phyloP scores from a whole-genome alignment of 2,113 vertebrate genomes.

The Amia ocellicauda region DNA sequence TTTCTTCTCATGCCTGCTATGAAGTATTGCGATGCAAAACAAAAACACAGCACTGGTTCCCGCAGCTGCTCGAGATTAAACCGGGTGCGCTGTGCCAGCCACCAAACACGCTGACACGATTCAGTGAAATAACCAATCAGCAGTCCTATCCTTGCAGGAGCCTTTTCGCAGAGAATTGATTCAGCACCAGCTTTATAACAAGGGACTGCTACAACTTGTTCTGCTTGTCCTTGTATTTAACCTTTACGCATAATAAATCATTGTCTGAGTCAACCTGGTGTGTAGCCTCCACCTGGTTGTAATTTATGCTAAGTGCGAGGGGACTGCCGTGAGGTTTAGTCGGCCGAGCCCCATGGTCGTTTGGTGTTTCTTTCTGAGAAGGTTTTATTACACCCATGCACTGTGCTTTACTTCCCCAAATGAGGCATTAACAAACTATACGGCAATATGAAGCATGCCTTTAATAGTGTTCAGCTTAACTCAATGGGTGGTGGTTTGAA shows the following conservation, averaged over 20 bases:
- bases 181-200: slow-evolving; percentile 55
- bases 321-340: slow-evolving; percentile 30
- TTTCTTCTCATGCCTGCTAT: too few relatives aligned
- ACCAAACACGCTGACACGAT: slow-evolving; percentile 20
- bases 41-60: too few relatives aligned
- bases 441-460: slow-evolving; percentile 32
- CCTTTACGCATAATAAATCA: slow-evolving; percentile 65
- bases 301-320: slow-evolving; percentile 28
- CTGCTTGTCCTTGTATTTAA: slow-evolving; percentile 60
- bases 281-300: slow-evolving; percentile 32
- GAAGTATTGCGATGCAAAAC: too few relatives aligned
- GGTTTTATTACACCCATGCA: slow-evolving; percentile 23
- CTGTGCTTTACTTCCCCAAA: slow-evolving; percentile 29
- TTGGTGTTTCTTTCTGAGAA: slow-evolving; percentile 40
- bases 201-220: slow-evolving; percentile 45
- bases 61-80: slow-evolving; percentile 40
- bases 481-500: slow-evolving; percentile 16
- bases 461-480: slow-evolving; percentile 34
- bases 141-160: slow-evolving; percentile 38
- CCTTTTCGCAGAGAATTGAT: slow-evolving; percentile 26
- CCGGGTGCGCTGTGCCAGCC: slow-evolving; percentile 35
- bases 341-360: slow-evolving; percentile 54
- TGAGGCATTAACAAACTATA: slow-evolving; percentile 12
- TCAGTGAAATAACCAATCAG: slow-evolving; percentile 58
- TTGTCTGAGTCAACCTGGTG: slow-evolving; percentile 38